Conservation (phyloP, 2,113 vertebrate genomes). For the Macaca nemestrina region DNA sequence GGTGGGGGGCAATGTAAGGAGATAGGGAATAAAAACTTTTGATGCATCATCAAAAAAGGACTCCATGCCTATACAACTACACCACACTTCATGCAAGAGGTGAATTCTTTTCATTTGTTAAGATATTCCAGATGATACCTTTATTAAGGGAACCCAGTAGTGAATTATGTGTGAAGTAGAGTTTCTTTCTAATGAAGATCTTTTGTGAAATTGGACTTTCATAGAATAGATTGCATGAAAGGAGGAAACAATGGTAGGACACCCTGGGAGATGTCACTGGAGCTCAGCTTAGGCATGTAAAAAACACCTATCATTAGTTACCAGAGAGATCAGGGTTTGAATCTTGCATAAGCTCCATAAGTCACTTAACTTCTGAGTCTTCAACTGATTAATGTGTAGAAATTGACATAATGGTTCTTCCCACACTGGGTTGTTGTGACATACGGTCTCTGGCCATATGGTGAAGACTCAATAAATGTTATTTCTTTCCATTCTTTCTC, state of each 20-base stretch:
- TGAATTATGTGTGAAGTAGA: neutral
- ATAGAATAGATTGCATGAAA: neutral
- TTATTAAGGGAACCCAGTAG: neutral
- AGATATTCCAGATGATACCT: neutral
- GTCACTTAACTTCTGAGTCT: neutral
- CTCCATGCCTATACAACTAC: neutral
- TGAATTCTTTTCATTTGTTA: neutral
- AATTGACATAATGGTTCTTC: neutral
- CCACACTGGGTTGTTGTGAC: neutral
- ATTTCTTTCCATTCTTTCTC: neutral
- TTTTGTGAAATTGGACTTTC: conserved; percentile 3
- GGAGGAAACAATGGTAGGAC: neutral
- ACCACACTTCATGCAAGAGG: neutral
- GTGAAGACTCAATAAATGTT: neutral
- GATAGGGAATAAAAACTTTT: neutral
- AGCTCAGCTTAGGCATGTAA: neutral
- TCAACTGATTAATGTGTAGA: neutral
- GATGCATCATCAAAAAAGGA: neutral
- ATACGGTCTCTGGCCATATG: neutral
- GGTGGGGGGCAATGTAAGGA: neutral
- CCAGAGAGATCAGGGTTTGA: neutral
- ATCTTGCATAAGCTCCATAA: neutral
- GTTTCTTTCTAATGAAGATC: neutral
- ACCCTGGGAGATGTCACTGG: neutral
- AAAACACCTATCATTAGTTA: neutral